These are phyloP conservation scores for Phalanger gymnotis DNA, from an alignment of 2,797 vertebrate genomes.

Conservation along the genomic window DNA sequence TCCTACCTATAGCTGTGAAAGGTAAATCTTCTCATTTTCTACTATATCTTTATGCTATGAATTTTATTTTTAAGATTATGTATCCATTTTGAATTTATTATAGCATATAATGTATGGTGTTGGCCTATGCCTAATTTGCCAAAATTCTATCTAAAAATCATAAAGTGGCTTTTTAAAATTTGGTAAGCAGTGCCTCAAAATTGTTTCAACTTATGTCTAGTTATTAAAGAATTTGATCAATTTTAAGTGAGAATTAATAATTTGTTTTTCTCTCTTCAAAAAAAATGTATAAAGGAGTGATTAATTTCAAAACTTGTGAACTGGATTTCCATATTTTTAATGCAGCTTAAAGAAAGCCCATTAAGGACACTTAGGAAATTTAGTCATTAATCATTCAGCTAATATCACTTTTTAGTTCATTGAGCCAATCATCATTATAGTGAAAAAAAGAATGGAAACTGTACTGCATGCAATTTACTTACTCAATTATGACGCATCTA, in stretches of 20 bases:
- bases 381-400: neutral
- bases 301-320: neutral
- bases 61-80: neutral
- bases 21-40: neutral
- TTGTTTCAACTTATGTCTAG: neutral
- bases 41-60: neutral
- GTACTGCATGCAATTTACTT: neutral
- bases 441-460: neutral
- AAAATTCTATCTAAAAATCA: neutral
- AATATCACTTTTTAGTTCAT: neutral
- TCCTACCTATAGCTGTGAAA: neutral
- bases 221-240: neutral
- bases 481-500: neutral
- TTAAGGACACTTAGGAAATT: neutral
- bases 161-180: neutral
- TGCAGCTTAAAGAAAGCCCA: neutral
- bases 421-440: neutral
- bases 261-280: neutral
- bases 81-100: neutral
- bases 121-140: neutral
- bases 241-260: neutral
- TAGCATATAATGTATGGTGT: neutral
- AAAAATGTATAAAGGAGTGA: neutral
- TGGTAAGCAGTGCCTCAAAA: neutral
- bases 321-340: neutral